Evolutionary conservation across 2,888 invertebrate genomes (phyloP).

Genomic region (Matsumyia berberina): DNA sequence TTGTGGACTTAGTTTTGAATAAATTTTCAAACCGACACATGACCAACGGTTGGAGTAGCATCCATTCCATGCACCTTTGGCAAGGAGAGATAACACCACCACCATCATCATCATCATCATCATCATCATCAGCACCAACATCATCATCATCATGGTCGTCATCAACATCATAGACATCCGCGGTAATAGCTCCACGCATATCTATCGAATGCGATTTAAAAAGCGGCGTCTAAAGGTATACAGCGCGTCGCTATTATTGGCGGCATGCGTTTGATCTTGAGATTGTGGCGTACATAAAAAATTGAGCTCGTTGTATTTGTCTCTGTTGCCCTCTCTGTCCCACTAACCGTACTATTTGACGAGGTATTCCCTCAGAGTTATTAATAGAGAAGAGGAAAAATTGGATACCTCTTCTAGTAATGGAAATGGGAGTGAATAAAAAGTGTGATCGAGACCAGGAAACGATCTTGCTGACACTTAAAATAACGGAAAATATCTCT

Average conservation of each 20-base stretch:
- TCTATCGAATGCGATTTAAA: constrained; percentile 60
- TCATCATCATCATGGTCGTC: constrained; percentile 49
- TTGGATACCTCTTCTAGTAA: not conserved
- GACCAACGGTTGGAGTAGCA: constrained; percentile 8
- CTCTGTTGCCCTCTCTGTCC: constrained; percentile 17
- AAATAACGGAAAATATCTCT: too few species aligned
- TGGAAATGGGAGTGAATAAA: constrained; percentile 32
- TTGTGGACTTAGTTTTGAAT: constrained; percentile 14
- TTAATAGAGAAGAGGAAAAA: constrained; percentile 27
- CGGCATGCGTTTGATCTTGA: constrained; percentile 69
- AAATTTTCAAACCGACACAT: constrained; percentile 9
- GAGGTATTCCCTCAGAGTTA: constrained; percentile 44
- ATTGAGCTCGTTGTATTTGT: constrained; percentile 22
- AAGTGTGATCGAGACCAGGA: constrained; percentile 45
- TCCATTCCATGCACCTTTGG: constrained; percentile 10
- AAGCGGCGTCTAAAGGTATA: constrained; percentile 54
- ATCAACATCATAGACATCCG: constrained; percentile 48
- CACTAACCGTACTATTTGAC: constrained; percentile 40
- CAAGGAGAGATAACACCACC: constrained; percentile 19
- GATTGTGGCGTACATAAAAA: constrained; percentile 48
- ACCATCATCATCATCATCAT: constrained; percentile 35
- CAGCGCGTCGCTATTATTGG: constrained; percentile 53
- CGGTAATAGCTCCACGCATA: constrained; percentile 37
- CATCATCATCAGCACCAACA: constrained; percentile 47
- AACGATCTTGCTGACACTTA: constrained; percentile 14